These are phyloP conservation scores for Electrona antarctica DNA, from an alignment of 2,113 vertebrate species.

Conservation along the genomic window DNA sequence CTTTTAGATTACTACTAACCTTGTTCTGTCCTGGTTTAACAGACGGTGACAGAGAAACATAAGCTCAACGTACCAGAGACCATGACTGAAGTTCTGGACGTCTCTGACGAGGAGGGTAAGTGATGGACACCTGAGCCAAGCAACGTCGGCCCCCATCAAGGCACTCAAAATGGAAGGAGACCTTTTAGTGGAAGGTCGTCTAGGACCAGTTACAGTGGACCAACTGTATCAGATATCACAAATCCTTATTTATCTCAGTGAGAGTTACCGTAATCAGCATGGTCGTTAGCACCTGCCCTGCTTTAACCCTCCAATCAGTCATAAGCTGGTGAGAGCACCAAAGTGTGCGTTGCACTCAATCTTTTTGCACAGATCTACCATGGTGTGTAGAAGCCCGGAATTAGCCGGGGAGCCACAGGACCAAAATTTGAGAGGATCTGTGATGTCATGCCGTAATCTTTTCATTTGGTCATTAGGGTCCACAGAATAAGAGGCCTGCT, in stretches of 20 bases:
- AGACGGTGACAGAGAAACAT: slow-evolving; percentile 98
- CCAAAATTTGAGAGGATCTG: too few relatives aligned
- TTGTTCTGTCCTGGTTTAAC: slow-evolving; percentile 15
- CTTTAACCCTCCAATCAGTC: background rate
- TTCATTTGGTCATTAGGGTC: too few relatives aligned
- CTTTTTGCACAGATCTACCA: too few relatives aligned
- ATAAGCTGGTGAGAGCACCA: too few relatives aligned
- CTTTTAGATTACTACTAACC: background rate
- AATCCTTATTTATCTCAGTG: background rate
- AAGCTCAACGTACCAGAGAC: slow-evolving; percentile 98
- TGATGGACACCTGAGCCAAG: slow-evolving; percentile 4
- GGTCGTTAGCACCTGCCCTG: background rate
- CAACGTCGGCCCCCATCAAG: background rate
- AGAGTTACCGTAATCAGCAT: background rate
- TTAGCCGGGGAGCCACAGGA: too few relatives aligned
- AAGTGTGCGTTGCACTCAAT: too few relatives aligned
- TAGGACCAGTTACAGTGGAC: background rate
- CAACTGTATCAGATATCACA: background rate
- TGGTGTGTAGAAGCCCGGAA: too few relatives aligned
- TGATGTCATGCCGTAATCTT: too few relatives aligned
- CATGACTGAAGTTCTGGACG: slow-evolving; percentile 97
- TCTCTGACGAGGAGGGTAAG: slow-evolving; percentile 98
- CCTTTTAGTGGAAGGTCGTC: background rate
- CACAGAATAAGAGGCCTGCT: too few relatives aligned
- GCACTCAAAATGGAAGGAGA: background rate